Evolutionary conservation across 2,797 vertebrate species (phyloP), one percentile per base, ranked within the genome.

Genomic region (Bucorvus abyssinicus): DNA sequence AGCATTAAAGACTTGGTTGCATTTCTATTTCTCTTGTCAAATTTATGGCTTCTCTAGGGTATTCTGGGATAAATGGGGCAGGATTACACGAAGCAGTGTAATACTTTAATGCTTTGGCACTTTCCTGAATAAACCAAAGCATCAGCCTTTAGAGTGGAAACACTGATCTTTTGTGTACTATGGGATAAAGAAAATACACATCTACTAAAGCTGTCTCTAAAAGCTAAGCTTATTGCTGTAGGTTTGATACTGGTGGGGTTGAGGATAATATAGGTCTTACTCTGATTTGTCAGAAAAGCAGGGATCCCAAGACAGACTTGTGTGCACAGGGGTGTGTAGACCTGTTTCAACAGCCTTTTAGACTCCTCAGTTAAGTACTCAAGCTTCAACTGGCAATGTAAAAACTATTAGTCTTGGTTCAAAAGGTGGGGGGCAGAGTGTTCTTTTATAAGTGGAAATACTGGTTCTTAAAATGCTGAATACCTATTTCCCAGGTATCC

Each of bases 101-200:
- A 40, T 78, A 73, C n/a, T 93, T 63, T 6, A 89, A 63, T 89
- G 61, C 20, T 85, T 34, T 89, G 65, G 47, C 52, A 52, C 27
- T 86, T 91, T 63, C 32, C 42, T 85, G 83, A 86, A 27, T 86
- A 76, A 93, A 86, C 10, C 22, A 76, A 91, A 95, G 65, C 53
- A 76, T 93, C 57, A 73, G 40, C 80, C 38, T 68, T 76, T 70
- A 76, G 34, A 53, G 30, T 56, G 55, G 59, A 75, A 82, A 36
- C 40, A 50, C 32, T 75, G 60, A 55, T 89, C 34, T 87, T 65
- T 70, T 87, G 55, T 91, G n/a, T 93, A 7, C n/a, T 90, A 8
- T 6, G n/a, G 22, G 27, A 34, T 30, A 49, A 27, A 87, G 55
- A 75, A 84, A 87, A 93, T n/a, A 20, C 8, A 26, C 13, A 55